Evolutionary conservation across 1,140 invertebrate species (phyloP), one percentile per base, ranked within the genome.

Genomic region (Zaprionus gabonicus): DNA sequence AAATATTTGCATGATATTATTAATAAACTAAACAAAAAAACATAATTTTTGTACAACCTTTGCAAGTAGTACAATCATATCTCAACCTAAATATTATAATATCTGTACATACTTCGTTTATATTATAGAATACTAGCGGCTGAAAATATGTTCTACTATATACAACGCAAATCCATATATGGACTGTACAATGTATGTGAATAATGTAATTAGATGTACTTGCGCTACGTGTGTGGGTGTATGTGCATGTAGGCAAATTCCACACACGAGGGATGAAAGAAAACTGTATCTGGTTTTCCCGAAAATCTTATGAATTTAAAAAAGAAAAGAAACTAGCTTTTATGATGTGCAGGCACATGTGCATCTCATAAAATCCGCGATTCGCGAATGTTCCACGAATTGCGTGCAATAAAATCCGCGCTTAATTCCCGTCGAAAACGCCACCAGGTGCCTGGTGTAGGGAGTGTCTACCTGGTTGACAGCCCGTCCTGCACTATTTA

Each of bases 301-400:
- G 71, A 87, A 91, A 91, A 85, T 88, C 81, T 91, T 88, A 91
- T 91, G 88, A 91, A 91, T 91, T 88, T 91, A 85, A 91, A 91
- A 72, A 64, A 63, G 15, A 41, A 76, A 69, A 27, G 41, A 10
- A 38, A 31, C 56, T 46, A 12, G 15, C 17, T 62, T 84, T 88
- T 90, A 90, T 77, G 67, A 65, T 25, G 4, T 38, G 15, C 38
- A 64, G 60, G 55, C 70, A 82, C 85, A 90, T 81, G 71, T 90
- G 57, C 68, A 41, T 65, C 53, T 27, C 80, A 85, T 90, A 90
- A 90, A 90, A 71, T 70, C 31, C 31, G 17, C 20, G 49, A 86
- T 91, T 73, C 87, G 87, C 87, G 87, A 91, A 81, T 78, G 60
- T 91, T 86, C 80, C 56, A 60, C 78, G 85, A 88, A 88, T 56